These are phyloP conservation scores for Phenacoccus solenopsis DNA, from an alignment of 1,140 invertebrate species.

Conservation along the genomic window DNA sequence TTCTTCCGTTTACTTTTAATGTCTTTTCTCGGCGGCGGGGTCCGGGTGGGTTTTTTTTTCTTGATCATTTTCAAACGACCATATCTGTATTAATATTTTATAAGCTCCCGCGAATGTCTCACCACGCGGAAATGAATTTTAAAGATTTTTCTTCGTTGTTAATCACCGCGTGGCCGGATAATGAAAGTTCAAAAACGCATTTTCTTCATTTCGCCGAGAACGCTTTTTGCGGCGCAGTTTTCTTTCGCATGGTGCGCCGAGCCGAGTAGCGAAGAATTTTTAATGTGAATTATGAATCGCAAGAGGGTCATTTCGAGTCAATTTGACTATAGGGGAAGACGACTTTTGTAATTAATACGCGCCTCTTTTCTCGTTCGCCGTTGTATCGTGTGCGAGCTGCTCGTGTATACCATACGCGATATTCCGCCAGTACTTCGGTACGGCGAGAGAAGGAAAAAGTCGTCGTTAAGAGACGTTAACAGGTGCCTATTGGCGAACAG, in stretches of 20 bases:
- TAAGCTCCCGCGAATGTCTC: constrained; percentile 13
- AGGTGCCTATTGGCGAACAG: no score
- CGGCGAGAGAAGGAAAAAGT: no score
- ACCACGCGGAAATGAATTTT: constrained; percentile 13
- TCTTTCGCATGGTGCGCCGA: background rate
- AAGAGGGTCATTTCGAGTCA: background rate
- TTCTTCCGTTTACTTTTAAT: constrained; percentile 17
- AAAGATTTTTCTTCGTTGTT: constrained; percentile 18
- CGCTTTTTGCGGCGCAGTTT: background rate
- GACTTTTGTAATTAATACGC: no score
- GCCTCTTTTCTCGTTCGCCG: no score
- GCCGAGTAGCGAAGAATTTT: background rate
- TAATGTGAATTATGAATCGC: no score
- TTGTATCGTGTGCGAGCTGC: no score
- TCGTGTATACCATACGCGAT: no score
- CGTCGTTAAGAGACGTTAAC: no score
- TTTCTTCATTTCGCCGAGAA: background rate
- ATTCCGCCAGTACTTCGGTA: no score
- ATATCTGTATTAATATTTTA: constrained; percentile 18
- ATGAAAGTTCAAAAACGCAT: constrained; percentile 14
- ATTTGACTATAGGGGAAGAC: background rate
- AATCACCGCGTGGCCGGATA: constrained; percentile 9
- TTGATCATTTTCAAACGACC: constrained; percentile 17
- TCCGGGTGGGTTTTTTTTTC: constrained; percentile 18
- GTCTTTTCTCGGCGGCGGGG: no score